These are phyloP conservation scores for Bungarus multicinctus DNA, from an alignment of 2,113 vertebrate genomes.

Conservation along the genomic window DNA sequence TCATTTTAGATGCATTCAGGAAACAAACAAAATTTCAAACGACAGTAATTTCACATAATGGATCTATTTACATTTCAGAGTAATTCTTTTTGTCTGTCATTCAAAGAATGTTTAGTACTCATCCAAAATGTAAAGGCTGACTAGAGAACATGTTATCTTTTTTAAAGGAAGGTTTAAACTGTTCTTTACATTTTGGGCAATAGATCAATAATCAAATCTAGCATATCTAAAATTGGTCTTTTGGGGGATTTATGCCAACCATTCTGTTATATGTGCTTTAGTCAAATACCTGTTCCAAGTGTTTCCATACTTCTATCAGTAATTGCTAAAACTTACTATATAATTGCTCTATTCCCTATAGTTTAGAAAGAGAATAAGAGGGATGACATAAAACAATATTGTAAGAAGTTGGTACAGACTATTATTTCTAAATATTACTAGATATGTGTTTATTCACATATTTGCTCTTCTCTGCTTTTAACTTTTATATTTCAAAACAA, in stretches of 20 bases:
- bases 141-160: not conserved
- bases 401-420: not conserved
- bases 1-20: not conserved
- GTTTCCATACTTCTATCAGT: not conserved
- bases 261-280: not conserved
- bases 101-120: not conserved
- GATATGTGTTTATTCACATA: not conserved
- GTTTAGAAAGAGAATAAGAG: not conserved
- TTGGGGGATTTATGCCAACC: not conserved
- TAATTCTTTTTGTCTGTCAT: not conserved
- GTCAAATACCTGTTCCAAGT: not conserved
- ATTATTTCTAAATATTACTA: not conserved
- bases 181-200: not conserved
- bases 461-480: not conserved
- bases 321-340: not conserved
- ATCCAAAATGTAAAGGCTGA: not conserved
- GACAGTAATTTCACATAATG: not conserved
- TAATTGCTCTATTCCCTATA: not conserved
- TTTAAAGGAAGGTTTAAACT: not conserved
- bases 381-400: not conserved
- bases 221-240: not conserved
- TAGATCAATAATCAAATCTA: not conserved
- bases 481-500: not conserved
- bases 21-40: conserved; percentile 2
- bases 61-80: not conserved